Percentiles rank a stretch among this genome's conserved stretches.
These are phyloP conservation scores for Meda fulgida DNA, from an alignment of 2,797 vertebrate species.

Conservation along the genomic window DNA sequence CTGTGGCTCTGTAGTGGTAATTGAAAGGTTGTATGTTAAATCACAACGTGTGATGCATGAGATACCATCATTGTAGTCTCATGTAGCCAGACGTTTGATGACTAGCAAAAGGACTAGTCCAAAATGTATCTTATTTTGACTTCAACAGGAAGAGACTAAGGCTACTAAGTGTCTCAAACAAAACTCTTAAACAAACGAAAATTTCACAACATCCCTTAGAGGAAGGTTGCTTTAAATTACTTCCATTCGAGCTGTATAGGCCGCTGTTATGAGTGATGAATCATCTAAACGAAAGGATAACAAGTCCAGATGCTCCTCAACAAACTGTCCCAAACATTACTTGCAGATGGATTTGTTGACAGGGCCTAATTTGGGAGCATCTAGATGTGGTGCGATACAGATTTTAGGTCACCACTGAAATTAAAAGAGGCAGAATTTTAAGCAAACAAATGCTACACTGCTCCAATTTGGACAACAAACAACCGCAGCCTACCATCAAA, in stretches of 20 bases:
- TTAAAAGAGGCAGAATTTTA: background rate
- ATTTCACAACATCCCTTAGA: background rate
- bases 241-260: background rate
- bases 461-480: background rate
- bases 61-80: background rate
- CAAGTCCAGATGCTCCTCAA: constrained; percentile 3
- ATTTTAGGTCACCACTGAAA: constrained; percentile 16
- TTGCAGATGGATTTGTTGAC: constrained; percentile 10
- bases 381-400: constrained; percentile 22
- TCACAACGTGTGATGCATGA: background rate
- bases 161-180: background rate
- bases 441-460: background rate
- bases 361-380: background rate
- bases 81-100: background rate
- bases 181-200: background rate
- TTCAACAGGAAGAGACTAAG: background rate
- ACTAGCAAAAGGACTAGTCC: background rate
- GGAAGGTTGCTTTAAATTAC: background rate
- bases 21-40: background rate
- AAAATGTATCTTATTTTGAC: background rate
- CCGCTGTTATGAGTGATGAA: background rate
- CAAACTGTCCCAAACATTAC: constrained; percentile 13
- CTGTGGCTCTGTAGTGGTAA: constrained; percentile 11
- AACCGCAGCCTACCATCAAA: constrained; percentile 10
- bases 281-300: constrained; percentile 10